phyloP scores from a whole-genome alignment of 2,797 vertebrate species.

The Dryobates pubescens region DNA sequence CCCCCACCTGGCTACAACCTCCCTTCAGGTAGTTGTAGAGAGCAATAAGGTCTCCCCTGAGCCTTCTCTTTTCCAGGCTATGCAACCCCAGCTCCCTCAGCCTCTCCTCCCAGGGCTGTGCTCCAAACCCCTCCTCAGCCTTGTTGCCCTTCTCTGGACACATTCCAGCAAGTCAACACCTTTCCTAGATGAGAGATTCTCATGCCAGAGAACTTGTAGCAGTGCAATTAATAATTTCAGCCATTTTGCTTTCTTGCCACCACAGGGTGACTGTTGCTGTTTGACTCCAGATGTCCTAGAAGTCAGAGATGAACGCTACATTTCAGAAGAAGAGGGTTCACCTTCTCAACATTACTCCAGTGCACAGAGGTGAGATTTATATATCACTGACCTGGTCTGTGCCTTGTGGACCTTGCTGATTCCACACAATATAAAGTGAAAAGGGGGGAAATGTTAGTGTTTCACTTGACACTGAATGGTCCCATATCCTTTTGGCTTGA shows the following conservation, averaged over 20 bases:
- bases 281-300: background rate
- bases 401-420: background rate
- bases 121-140: no score
- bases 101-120: no score
- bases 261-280: background rate
- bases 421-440: background rate
- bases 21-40: no score
- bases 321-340: background rate
- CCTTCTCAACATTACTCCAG: fast-evolving
- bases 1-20: no score
- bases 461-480: background rate
- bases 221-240: background rate
- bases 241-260: background rate
- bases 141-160: no score
- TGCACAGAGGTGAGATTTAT: background rate
- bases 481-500: background rate
- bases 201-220: background rate
- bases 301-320: background rate
- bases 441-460: background rate
- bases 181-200: background rate
- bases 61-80: no score
- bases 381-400: background rate
- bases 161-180: no score
- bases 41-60: no score
- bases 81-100: no score